Evolutionary conservation across 1,140 invertebrate genomes (phyloP).

Genomic region (Lordiphosa stackelbergi): DNA sequence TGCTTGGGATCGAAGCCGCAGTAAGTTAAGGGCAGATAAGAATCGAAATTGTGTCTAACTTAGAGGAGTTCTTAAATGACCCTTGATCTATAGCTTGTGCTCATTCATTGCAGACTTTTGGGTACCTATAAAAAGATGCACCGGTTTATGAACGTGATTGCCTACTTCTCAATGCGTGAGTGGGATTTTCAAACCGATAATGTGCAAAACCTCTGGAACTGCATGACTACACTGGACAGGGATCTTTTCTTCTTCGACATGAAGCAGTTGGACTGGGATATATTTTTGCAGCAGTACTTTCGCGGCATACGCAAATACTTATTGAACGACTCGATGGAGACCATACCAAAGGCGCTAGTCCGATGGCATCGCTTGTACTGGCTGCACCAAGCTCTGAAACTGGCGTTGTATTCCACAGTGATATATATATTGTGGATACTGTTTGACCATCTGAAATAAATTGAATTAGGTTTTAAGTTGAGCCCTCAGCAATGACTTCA

Average conservation of each 20-base stretch:
- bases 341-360: constrained; percentile 80
- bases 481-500: too few relatives aligned
- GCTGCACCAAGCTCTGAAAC: not conserved
- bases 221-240: constrained; percentile 80
- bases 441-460: too few relatives aligned
- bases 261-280: constrained; percentile 82
- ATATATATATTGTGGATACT: too few relatives aligned
- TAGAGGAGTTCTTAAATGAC: not conserved
- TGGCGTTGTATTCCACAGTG: too few relatives aligned
- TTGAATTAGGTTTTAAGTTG: too few relatives aligned
- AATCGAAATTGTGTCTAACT: not conserved
- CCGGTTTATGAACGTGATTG: constrained; percentile 83
- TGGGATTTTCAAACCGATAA: constrained; percentile 85
- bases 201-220: constrained; percentile 79
- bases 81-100: not conserved
- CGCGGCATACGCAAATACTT: constrained; percentile 83
- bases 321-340: constrained; percentile 84
- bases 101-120: constrained; percentile 78
- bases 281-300: constrained; percentile 83
- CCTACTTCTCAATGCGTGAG: constrained; percentile 84
- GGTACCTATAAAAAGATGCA: constrained; percentile 87
- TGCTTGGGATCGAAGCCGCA: constrained; percentile 82
- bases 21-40: constrained; percentile 75
- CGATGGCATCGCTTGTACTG: constrained; percentile 80
- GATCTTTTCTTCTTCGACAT: constrained; percentile 84